Base-by-base conservation (phyloP, 2,888 invertebrate genomes). In the Tridacna crocea region DNA sequence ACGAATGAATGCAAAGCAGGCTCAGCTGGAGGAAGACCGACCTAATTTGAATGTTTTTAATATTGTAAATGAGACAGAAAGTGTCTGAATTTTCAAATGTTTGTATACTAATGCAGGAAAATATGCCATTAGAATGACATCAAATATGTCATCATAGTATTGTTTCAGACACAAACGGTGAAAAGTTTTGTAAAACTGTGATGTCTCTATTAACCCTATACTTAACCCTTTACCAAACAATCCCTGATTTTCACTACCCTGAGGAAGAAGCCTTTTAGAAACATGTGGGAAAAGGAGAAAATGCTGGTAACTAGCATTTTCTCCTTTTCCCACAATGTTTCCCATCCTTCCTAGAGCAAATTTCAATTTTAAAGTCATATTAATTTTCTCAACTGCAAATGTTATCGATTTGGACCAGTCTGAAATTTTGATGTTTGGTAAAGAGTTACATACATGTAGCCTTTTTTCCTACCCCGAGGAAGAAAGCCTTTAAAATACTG, bases 61-160 rank as follows among this genome's bases (percentile, higher is more conserved):
- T 15, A 79, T 86, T 60, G 86, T 86, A 12, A 81, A 82, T 76
- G 86, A 86, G 63, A 78, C 85, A 22, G 82, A 82, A 46, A 77
- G 70, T 77, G 77, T 81, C 46, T 81, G 74, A 77, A 13, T 24
- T 15, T 19, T 19, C 10, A 1, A 55, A 10, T 61, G 19, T 22
- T 61, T 55, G 55, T 55, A 55, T 1, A 55, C n/a, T 55, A 10
- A 19, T 55, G 10, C n/a, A 19, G 2, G n/a, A 6, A n/a, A 10
- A 19, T 55, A 55, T 55, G n/a, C 36, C 36, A 4, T 36, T 36
- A 36, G n/a, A n/a, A 36, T 36, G 36, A 36, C 36, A 36, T 36
- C 3, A 36, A 36, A 36, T 36, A 8, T 36, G 36, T 36, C 36
- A 36, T 36, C 36, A 36, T 36, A 36, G 2, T 2, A 36, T 36